Base-by-base conservation (phyloP, 2,797 vertebrate genomes). In the Spea hammondii region DNA sequence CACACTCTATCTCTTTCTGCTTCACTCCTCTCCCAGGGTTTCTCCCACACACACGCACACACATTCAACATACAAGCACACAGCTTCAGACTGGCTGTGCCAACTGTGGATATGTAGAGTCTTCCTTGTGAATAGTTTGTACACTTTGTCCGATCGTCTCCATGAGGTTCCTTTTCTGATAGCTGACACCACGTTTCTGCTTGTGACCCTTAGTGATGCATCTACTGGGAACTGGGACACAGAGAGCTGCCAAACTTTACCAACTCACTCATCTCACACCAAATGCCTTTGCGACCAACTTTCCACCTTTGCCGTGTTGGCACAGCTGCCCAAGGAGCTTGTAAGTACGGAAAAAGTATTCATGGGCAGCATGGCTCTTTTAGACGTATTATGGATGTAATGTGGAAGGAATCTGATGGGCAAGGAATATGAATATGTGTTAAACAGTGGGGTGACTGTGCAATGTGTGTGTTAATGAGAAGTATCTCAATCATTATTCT, bases 261-360 rank as follows among this genome's bases (percentile, higher is more conserved):
- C 94, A 83, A 96, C 95, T 74, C 94, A 95, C 82, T 89, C 95
- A 45, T 91, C 96, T 75, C 96, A 96, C 89, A 98, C 96, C 90
- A 98, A 97, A 93, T 99, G 97, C 91, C 95, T 96, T 88, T 99
- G 97, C 93, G 94, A 95, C 90, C 94, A 92, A 90, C 94, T 97
- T 78, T 95, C 96, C 88, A 99, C 95, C 89, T 99, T 98, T 84
- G 96, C 97, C 4, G 92, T 99, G 78, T 90, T 99, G 88, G 94
- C 96, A 65, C 95, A 98, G 92, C 95, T 95, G 85, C 95, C 96
- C 93, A 94, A 95, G 90, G 96, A 97, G 87, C 92, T 94, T 95
- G 97, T 98, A 91, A 94, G 97, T 92, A 65, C 82, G 44, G 13
- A 3, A 44, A 14, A 65, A 32, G 32, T 32, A 32, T 32, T 32